A percentile compares a stretch with the other conserved stretches of the same genome.
These are phyloP conservation scores for Venturia canescens DNA, from an alignment of 1,140 invertebrate species.

Conservation along the genomic window DNA sequence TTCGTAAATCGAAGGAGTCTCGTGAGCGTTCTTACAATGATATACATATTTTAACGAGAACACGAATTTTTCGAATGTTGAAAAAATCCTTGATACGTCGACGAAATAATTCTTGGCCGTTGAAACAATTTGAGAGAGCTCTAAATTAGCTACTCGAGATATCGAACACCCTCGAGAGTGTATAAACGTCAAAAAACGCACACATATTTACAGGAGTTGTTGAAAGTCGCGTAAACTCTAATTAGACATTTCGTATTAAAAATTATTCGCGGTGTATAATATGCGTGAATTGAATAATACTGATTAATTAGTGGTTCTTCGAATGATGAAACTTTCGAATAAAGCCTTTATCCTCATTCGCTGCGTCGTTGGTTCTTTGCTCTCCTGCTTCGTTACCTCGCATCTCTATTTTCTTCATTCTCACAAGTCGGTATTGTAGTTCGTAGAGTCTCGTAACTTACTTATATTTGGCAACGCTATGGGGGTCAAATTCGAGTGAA, in stretches of 20 bases:
- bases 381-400: background rate
- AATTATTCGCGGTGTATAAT: slow-evolving; percentile 20
- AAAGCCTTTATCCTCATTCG: slow-evolving; percentile 8
- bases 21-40: too few species aligned
- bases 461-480: slow-evolving; percentile 57
- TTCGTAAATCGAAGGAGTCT: too few species aligned
- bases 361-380: slow-evolving; percentile 13
- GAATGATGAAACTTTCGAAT: slow-evolving; percentile 38
- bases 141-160: slow-evolving; percentile 6
- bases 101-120: background rate
- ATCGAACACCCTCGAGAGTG: background rate
- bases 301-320: slow-evolving; percentile 37
- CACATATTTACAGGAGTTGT: slow-evolving; percentile 31
- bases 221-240: background rate
- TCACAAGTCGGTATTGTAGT: slow-evolving; percentile 30
- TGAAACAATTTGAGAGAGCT: background rate
- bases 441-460: slow-evolving; percentile 45
- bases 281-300: slow-evolving; percentile 41
- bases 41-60: background rate
- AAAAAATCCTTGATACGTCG: background rate
- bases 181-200: background rate
- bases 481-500: slow-evolving; percentile 36
- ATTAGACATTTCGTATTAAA: too few species aligned
- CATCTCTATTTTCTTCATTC: background rate
- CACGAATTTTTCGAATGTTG: slow-evolving; percentile 5